These are phyloP conservation scores for Aegithalos caudatus DNA, from an alignment of 2,113 vertebrate species.

Conservation along the genomic window DNA sequence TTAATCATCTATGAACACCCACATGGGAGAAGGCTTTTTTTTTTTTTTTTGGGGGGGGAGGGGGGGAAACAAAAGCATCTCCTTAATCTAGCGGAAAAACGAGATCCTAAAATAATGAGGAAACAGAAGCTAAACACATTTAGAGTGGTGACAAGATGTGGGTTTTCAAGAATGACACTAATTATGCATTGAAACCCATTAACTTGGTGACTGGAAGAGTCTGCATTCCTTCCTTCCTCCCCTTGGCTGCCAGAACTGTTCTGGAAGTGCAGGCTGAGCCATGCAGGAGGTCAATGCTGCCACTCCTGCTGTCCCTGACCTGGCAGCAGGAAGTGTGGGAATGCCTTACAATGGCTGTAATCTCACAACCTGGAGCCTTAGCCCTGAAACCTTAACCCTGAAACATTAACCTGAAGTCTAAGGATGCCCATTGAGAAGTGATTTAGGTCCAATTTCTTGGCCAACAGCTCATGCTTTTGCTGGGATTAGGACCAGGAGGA, in stretches of 20 bases:
- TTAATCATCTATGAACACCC: background rate
- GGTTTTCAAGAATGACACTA: slow-evolving; percentile 41
- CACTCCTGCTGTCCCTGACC: background rate
- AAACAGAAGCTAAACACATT: slow-evolving; percentile 55
- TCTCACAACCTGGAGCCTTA: background rate
- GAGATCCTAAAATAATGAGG: slow-evolving; percentile 17
- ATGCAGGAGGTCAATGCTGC: accelerated
- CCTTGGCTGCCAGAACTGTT: background rate
- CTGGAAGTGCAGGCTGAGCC: background rate
- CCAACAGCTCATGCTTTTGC: accelerated
- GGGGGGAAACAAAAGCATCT: background rate
- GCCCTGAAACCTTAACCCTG: background rate
- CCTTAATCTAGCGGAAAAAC: background rate
- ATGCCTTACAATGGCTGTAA: accelerated
- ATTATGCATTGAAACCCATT: slow-evolving; percentile 35
- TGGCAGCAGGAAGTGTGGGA: background rate
- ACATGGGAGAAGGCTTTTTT: background rate
- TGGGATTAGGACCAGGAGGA: background rate
- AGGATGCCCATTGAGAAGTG: background rate
- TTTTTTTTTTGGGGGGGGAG: no score
- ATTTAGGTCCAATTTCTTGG: background rate
- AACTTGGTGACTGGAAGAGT: slow-evolving; percentile 28
- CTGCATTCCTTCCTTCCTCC: slow-evolving; percentile 49
- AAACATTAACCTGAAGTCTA: background rate
- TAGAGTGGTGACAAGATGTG: slow-evolving; percentile 24